Percentiles rank a stretch among this genome's conserved stretches.
Evolutionary conservation across 2,888 invertebrate species (phyloP).

Genomic region (Platycheirus rosarum): DNA sequence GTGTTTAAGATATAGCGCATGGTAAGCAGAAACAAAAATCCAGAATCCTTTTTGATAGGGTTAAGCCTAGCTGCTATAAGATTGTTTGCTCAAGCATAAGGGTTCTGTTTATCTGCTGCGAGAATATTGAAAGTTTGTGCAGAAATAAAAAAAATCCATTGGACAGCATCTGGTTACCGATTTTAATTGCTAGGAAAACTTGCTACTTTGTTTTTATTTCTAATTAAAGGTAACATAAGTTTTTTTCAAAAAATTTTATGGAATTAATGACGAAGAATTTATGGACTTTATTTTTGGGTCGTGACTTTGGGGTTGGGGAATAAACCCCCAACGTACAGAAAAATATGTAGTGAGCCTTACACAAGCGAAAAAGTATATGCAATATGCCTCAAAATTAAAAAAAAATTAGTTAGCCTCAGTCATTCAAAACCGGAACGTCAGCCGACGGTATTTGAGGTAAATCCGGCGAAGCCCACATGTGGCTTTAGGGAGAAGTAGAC

Average conservation of each 20-base stretch:
- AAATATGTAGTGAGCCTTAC: no score
- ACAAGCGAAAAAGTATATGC: no score
- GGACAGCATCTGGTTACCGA: conserved; percentile 69
- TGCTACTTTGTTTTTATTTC: conserved; percentile 35
- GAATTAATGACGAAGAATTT: conserved; percentile 71
- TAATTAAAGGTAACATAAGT: conserved; percentile 58
- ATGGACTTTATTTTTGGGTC: conserved; percentile 69
- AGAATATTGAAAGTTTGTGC: conserved; percentile 39
- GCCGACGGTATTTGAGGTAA: no score
- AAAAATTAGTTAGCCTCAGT: no score
- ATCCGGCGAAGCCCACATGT: no score
- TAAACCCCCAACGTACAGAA: no score
- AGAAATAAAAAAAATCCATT: conserved; percentile 52
- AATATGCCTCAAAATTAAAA: no score
- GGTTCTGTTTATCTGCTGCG: conserved; percentile 23
- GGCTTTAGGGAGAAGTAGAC: no score
- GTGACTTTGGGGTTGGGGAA: no score
- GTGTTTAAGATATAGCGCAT: conserved; percentile 24
- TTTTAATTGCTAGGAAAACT: conserved; percentile 53
- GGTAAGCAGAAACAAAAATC: conserved; percentile 17
- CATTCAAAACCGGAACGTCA: no score
- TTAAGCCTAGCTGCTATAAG: background rate
- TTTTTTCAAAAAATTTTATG: conserved; percentile 14
- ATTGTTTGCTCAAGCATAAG: conserved; percentile 54
- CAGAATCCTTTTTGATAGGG: conserved; percentile 18